phyloP scores from a whole-genome alignment of 2,113 vertebrate species.

The Malurus melanocephalus region DNA sequence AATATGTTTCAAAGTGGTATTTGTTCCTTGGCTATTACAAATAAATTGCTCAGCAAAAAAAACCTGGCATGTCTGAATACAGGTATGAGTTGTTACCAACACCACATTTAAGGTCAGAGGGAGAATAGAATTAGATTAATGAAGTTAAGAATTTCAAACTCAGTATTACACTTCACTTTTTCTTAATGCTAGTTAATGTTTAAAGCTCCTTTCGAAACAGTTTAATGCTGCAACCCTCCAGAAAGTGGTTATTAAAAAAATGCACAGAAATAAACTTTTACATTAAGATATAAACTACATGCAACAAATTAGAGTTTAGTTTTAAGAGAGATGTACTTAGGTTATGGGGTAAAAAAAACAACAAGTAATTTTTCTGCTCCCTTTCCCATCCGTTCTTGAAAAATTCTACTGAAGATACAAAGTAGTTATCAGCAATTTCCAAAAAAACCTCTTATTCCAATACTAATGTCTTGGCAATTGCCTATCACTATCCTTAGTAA shows the following conservation, averaged over 20 bases:
- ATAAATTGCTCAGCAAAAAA: not conserved
- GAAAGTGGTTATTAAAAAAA: not conserved
- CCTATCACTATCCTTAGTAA: not conserved
- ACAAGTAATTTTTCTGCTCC: not conserved
- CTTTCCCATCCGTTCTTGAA: not conserved
- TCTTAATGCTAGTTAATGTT: not conserved
- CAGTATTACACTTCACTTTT: not conserved
- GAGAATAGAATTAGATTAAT: not conserved
- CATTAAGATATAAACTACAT: not conserved
- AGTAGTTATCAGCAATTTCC: not conserved
- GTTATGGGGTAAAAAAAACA: not conserved
- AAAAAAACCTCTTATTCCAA: not conserved
- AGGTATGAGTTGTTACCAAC: not conserved
- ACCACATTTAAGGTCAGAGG: not conserved
- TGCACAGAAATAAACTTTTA: not conserved
- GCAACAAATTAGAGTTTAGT: not conserved
- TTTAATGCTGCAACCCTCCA: not conserved
- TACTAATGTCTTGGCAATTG: not conserved
- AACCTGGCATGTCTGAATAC: not conserved
- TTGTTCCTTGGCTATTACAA: not conserved
- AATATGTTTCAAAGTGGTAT: not conserved
- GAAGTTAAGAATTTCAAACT: not conserved
- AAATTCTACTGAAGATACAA: not conserved
- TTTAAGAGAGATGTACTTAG: not conserved
- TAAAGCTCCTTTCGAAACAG: not conserved